These are phyloP conservation scores for Phaonia tiefii DNA, from an alignment of 2,888 invertebrate species.

Conservation along the genomic window DNA sequence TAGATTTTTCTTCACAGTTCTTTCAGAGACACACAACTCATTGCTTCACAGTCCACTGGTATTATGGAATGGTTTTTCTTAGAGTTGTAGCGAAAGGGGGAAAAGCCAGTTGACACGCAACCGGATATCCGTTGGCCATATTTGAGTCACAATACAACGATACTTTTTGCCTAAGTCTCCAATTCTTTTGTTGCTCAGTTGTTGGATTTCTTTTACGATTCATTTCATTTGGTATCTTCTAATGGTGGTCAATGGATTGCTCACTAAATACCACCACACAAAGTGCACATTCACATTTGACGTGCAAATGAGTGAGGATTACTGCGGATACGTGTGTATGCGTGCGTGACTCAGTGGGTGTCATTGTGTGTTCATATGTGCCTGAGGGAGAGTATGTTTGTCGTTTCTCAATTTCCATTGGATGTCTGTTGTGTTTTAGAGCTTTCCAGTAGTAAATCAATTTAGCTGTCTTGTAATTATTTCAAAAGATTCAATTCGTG, in stretches of 20 bases:
- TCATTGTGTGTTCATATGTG: background rate
- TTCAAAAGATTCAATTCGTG: slow-evolving; percentile 19
- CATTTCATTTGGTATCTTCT: background rate
- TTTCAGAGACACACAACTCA: background rate
- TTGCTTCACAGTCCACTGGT: background rate
- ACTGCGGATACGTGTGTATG: background rate
- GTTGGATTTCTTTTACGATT: background rate
- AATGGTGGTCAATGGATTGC: slow-evolving; percentile 5
- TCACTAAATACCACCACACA: slow-evolving; percentile 3
- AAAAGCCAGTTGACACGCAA: slow-evolving; percentile 57
- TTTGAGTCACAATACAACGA: slow-evolving; percentile 51
- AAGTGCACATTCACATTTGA: slow-evolving; percentile 2
- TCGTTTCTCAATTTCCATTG: slow-evolving; percentile 20
- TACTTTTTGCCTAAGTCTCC: background rate
- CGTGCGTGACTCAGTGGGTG: background rate
- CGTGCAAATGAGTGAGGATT: no score
- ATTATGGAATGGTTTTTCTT: slow-evolving; percentile 9
- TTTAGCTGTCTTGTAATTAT: slow-evolving; percentile 30
- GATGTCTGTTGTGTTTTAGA: background rate
- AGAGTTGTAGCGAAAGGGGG: background rate
- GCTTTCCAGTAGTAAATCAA: slow-evolving; percentile 21
- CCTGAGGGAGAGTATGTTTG: background rate
- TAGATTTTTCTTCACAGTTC: slow-evolving; percentile 13
- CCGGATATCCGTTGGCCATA: slow-evolving; percentile 59
- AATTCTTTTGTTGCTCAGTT: background rate